Conservation (phyloP, 1,140 invertebrate genomes). For the Drosophila guanche region DNA sequence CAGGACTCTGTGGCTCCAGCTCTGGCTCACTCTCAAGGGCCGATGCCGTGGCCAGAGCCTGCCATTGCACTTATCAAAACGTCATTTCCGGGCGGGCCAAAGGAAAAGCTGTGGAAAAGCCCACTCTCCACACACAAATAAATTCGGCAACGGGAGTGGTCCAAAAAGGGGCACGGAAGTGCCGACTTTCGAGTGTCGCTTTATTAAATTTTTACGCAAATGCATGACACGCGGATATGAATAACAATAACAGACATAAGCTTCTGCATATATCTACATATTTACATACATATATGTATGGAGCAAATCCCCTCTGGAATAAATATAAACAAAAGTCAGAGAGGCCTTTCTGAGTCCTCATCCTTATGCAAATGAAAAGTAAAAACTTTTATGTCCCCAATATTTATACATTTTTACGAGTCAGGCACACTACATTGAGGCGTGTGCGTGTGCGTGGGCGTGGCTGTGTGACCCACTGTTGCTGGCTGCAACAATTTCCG, state of each 20-base stretch:
- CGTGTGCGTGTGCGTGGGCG: conserved; percentile 7
- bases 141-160: conserved; percentile 10
- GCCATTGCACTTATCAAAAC: conserved; percentile 75
- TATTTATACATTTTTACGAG: conserved; percentile 48
- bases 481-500: conserved; percentile 52
- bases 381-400: conserved; percentile 69
- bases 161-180: conserved; percentile 9
- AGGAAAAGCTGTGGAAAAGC: conserved; percentile 4
- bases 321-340: conserved; percentile 14
- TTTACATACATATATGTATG: not conserved
- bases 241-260: conserved; percentile 57
- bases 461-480: conserved; percentile 56
- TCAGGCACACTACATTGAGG: conserved; percentile 34
- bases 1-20: not conserved
- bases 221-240: conserved; percentile 74
- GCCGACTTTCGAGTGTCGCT: conserved; percentile 66
- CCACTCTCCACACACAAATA: conserved; percentile 3
- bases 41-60: conserved; percentile 18
- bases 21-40: conserved; percentile 10
- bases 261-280: not conserved
- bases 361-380: conserved; percentile 76
- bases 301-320: too few species aligned
- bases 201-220: conserved; percentile 82
- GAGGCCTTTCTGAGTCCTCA: not conserved
- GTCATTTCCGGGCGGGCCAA: conserved; percentile 55